Evolutionary conservation across 2,113 vertebrate genomes (phyloP).

Genomic region (Anarhynchus alexandrinus): DNA sequence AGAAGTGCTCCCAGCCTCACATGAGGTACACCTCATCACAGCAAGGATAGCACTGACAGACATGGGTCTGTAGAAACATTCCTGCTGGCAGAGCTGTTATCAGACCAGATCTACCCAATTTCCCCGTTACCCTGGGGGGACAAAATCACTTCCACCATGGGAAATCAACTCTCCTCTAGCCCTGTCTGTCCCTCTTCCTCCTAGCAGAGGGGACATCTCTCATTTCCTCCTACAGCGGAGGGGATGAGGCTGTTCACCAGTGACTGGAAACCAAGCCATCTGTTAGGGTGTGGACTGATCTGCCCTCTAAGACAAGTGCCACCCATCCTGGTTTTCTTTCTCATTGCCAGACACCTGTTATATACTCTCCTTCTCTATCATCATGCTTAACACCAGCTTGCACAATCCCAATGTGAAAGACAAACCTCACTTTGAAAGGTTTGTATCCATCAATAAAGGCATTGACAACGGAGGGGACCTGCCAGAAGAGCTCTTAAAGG

Average conservation of each 20-base stretch:
- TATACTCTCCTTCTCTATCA: constrained; percentile 93
- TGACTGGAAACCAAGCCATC: not conserved
- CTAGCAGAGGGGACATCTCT: not conserved
- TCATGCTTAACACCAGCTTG: constrained; percentile 97
- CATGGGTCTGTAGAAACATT: not conserved
- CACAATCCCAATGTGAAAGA: constrained; percentile 97
- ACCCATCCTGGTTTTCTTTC: not conserved
- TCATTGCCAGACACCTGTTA: constrained; percentile 90
- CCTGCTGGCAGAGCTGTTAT: not conserved
- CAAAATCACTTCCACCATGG: not conserved
- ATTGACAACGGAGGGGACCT: constrained; percentile 89
- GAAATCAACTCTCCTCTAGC: not conserved
- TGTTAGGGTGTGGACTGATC: not conserved
- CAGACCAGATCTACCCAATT: not conserved
- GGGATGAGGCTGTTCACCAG: not conserved
- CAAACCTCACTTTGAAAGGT: constrained; percentile 88
- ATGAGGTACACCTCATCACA: not conserved
- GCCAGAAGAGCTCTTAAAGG: constrained; percentile 84
- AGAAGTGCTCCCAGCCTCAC: not conserved
- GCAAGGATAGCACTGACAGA: not conserved
- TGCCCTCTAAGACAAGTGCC: not conserved
- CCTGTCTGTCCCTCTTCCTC: not conserved
- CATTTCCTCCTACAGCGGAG: not conserved
- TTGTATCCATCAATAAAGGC: constrained; percentile 91
- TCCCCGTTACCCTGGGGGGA: not conserved